Percentiles rank a stretch among this genome's conserved stretches.
phyloP scores from a whole-genome alignment of 2,888 invertebrate genomes.

The Axea sp. region DNA sequence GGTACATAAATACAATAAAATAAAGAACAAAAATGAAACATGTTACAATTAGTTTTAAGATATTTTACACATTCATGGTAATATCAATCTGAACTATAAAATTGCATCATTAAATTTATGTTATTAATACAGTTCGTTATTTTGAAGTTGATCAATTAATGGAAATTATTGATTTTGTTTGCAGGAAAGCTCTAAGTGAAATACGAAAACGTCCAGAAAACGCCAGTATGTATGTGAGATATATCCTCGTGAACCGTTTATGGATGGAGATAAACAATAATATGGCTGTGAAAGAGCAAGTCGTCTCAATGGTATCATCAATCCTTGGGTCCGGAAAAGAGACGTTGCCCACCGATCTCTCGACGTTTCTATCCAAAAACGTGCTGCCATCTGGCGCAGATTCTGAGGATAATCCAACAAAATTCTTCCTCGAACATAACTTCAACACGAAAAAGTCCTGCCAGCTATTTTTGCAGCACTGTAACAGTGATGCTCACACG shows the following conservation, averaged over 20 bases:
- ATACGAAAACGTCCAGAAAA: slow-evolving; percentile 70
- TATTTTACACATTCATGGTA: too few species aligned
- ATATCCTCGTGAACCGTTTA: slow-evolving; percentile 74
- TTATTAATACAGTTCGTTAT: too few species aligned
- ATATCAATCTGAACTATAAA: too few species aligned
- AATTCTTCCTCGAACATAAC: slow-evolving; percentile 69
- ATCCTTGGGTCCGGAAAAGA: slow-evolving; percentile 64
- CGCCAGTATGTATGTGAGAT: slow-evolving; percentile 73
- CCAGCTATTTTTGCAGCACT: slow-evolving; percentile 71
- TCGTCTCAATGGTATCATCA: slow-evolving; percentile 69
- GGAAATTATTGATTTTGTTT: slow-evolving; percentile 16
- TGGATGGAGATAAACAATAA: slow-evolving; percentile 75
- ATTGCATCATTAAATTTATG: too few species aligned
- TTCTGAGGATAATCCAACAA: slow-evolving; percentile 67
- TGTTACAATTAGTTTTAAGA: too few species aligned
- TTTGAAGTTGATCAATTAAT: too few species aligned
- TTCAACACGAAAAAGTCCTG: slow-evolving; percentile 73
- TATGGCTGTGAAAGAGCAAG: slow-evolving; percentile 68
- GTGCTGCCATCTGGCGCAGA: slow-evolving; percentile 75
- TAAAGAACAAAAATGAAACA: too few species aligned
- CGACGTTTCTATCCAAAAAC: slow-evolving; percentile 68
- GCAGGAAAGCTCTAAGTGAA: slow-evolving; percentile 74
- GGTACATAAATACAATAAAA: too few species aligned
- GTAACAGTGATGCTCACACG: slow-evolving; percentile 57
- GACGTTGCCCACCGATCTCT: slow-evolving; percentile 68